phyloP scores from a whole-genome alignment of 2,888 invertebrate species.

The Automeris io region DNA sequence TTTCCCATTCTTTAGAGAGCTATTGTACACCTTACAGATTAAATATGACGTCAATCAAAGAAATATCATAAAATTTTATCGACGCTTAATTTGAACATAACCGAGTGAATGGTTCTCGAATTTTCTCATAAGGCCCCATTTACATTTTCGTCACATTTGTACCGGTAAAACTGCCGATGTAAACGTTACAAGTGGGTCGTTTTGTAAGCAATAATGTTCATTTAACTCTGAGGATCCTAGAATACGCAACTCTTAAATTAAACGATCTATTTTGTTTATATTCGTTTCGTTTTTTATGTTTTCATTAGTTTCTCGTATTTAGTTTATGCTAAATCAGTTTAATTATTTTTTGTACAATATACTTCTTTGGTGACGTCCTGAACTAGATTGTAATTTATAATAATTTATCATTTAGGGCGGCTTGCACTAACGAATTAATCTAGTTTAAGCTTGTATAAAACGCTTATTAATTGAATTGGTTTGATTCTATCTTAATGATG shows the following conservation, averaged over 20 bases:
- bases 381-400: too few relatives aligned
- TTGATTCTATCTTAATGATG: too few relatives aligned
- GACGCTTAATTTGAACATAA: slow-evolving; percentile 22
- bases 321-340: too few relatives aligned
- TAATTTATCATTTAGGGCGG: too few relatives aligned
- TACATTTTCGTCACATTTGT: slow-evolving; percentile 60
- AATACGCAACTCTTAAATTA: slow-evolving; percentile 37
- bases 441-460: too few relatives aligned
- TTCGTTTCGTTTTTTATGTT: slow-evolving; percentile 14
- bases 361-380: too few relatives aligned
- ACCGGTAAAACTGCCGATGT: slow-evolving; percentile 53
- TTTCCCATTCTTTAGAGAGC: too few relatives aligned
- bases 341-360: too few relatives aligned
- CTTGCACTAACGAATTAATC: too few relatives aligned
- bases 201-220: slow-evolving; percentile 48
- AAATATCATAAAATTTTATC: slow-evolving; percentile 6
- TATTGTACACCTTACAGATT: too few relatives aligned
- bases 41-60: not conserved
- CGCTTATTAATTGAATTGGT: too few relatives aligned
- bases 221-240: slow-evolving; percentile 41
- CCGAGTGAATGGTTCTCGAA: slow-evolving; percentile 32
- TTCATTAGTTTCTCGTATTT: not conserved
- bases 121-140: slow-evolving; percentile 36
- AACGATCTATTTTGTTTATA: slow-evolving; percentile 28
- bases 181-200: slow-evolving; percentile 47